Conservation (phyloP, 37 sponge, comb jelly and placozoan species). For the Oopsacas minuta region DNA sequence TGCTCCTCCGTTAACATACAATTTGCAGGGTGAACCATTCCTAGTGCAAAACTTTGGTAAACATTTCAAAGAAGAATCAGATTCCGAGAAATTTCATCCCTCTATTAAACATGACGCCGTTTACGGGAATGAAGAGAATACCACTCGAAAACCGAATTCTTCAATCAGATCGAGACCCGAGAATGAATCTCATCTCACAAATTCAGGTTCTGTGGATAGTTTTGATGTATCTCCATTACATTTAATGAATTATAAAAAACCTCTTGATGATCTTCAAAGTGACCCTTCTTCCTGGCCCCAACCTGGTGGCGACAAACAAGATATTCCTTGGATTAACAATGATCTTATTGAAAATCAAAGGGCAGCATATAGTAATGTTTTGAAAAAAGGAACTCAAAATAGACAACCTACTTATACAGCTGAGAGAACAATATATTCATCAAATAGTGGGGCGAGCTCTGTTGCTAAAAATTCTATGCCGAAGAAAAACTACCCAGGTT, state of each 20-base stretch:
- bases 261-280: neutral
- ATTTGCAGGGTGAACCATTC: neutral
- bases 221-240: neutral
- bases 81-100: neutral
- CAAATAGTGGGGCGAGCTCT: neutral
- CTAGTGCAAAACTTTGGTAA: neutral
- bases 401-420: neutral
- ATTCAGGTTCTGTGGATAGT: neutral
- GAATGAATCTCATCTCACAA: neutral
- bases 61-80: neutral
- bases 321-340: neutral
- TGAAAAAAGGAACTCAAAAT: neutral
- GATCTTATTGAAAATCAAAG: neutral
- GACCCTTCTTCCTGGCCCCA: neutral
- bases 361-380: slow-evolving; percentile 13
- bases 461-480: neutral
- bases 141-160: neutral
- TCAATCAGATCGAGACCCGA: neutral
- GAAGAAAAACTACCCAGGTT: too few relatives aligned
- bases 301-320: slow-evolving; percentile 2
- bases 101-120: neutral
- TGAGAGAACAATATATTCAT: slow-evolving; percentile 1
- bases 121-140: neutral
- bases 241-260: neutral
- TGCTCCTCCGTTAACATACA: neutral